Evolutionary conservation across 2,797 vertebrate genomes (phyloP), one percentile per base, ranked within the genome.

Genomic region (Coregonus suidteri): DNA sequence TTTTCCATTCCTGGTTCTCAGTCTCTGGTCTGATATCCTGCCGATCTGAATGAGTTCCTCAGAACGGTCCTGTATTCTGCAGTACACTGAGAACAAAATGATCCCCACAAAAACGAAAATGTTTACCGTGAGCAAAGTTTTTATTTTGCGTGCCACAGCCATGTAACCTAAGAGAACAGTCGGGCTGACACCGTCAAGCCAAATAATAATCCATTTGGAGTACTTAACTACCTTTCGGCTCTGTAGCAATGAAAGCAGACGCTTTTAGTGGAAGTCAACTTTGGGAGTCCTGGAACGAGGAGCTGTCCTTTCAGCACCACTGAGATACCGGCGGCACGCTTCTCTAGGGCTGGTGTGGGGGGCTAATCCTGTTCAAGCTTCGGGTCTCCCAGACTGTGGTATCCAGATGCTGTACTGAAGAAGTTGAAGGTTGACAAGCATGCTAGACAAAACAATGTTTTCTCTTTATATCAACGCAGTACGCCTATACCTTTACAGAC

Each of bases 71-170:
- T 97, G 97, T 88, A 99, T 96, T 93, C 98, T 95, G 95, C 98
- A 99, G 95, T 99, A 99, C 35, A 96, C 97, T 41, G 98, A 99
- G 93, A 99, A 99, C 84, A 99, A 92, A 87, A 99, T 95, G 91
- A 99, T 97, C 71, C 96, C 98, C 89, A 98, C 96, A 73, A 99
- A 98, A 86, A 98, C 97, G 83, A 98, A 88, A 84, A 99, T 98
- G 95, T 99, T 99, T 86, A 99, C 96, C 84, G 97, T 98, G 95
- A 99, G 96, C 95, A 99, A 96, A 96, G 97, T 98, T 96, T 96
- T 97, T 92, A 99, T 97, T 94, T 96, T 98, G 91, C 98, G 95
- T 96, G 98, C 97, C 94, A 97, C 95, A 94, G 98, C 98, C 98
- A 99, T 99, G 94, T 93, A 95, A 93, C 77, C 66, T 30, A 80